phyloP scores from a whole-genome alignment of 1,140 invertebrate genomes.

The Polyergus mexicanus region DNA sequence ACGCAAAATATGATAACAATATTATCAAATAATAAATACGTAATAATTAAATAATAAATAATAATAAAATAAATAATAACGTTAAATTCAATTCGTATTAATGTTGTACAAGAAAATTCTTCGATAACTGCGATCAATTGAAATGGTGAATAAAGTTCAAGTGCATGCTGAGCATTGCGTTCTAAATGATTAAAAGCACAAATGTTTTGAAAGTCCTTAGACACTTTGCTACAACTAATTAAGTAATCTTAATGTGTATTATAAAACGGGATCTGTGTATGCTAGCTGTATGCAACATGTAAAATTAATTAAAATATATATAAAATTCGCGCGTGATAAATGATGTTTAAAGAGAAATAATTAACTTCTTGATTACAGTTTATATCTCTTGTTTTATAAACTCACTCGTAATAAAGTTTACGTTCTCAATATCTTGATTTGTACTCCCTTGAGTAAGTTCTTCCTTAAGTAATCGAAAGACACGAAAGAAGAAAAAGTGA shows the following conservation, averaged over 20 bases:
- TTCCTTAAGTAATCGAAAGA: conserved; percentile 28
- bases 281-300: not conserved
- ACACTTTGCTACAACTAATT: not conserved
- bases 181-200: conserved; percentile 10
- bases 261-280: not conserved
- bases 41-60: not conserved
- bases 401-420: conserved; percentile 9
- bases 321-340: not conserved
- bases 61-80: too few species aligned
- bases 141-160: not conserved
- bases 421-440: conserved; percentile 27
- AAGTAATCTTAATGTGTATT: not conserved
- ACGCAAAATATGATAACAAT: not conserved
- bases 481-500: conserved; percentile 7
- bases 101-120: not conserved
- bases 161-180: not conserved
- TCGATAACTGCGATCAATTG: not conserved
- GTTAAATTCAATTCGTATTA: not conserved
- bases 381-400: not conserved
- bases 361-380: not conserved
- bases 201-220: not conserved
- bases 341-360: not conserved
- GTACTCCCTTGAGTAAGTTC: conserved; percentile 6
- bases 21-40: not conserved
- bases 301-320: not conserved